Evolutionary conservation across 2,888 invertebrate species (phyloP).

Genomic region (Nemoura dubitans): DNA sequence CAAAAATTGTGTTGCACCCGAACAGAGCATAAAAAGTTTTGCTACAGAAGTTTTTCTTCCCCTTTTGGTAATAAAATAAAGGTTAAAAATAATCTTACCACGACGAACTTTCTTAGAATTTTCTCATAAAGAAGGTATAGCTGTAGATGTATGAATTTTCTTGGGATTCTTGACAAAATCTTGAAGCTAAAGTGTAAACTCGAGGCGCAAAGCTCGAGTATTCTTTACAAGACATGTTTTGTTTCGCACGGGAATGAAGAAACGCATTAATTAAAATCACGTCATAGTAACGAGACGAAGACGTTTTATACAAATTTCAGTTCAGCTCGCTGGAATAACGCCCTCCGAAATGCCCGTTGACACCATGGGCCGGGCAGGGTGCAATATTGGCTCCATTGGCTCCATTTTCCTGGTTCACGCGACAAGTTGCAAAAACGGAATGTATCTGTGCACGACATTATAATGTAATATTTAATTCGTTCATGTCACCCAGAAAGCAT

Average conservation of each 20-base stretch:
- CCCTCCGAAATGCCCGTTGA: not conserved
- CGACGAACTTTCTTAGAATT: not conserved
- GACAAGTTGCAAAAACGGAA: not conserved
- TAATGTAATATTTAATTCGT: not conserved
- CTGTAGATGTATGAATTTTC: not conserved
- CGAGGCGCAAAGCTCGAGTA: not conserved
- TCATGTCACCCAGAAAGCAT: constrained; percentile 10
- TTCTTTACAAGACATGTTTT: not conserved
- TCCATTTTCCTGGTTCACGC: not conserved
- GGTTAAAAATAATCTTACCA: constrained; percentile 7
- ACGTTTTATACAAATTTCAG: not conserved
- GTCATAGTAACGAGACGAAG: not conserved
- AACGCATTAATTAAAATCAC: constrained; percentile 12
- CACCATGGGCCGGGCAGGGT: too few species aligned
- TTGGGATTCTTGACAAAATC: not conserved
- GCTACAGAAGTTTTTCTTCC: not conserved
- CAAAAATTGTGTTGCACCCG: not conserved
- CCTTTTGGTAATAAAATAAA: not conserved
- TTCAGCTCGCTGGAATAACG: not conserved
- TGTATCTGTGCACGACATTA: not conserved
- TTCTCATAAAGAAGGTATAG: not conserved
- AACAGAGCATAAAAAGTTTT: constrained; percentile 9
- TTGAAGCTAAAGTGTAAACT: not conserved
- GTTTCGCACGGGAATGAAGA: not conserved
- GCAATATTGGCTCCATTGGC: not conserved